phyloP scores from a whole-genome alignment of 2,113 vertebrate species.

The Misgurnus anguillicaudatus region DNA sequence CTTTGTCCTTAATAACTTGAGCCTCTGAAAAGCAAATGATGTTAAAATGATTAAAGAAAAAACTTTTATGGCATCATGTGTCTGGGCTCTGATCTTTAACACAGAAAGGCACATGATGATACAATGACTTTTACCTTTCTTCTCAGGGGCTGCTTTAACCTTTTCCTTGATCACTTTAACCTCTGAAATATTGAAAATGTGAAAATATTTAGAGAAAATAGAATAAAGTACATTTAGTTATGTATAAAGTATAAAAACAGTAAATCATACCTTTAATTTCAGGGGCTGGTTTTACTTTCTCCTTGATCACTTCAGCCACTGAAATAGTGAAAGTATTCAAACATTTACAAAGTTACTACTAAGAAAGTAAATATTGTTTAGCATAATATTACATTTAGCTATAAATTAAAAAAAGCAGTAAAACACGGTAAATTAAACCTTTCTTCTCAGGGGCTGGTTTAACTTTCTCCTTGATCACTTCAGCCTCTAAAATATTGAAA shows the following conservation, averaged over 20 bases:
- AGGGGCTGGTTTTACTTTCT: conserved; percentile 54
- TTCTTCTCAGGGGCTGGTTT: conserved; percentile 55
- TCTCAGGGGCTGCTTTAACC: conserved; percentile 59
- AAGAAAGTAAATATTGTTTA: neutral
- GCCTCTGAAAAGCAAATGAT: conserved; percentile 29
- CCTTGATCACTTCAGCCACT: conserved; percentile 48
- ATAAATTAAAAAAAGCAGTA: neutral
- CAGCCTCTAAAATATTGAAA: conserved; percentile 34
- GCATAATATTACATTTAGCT: too few species aligned
- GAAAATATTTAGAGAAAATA: too few species aligned
- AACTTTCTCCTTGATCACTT: conserved; percentile 26
- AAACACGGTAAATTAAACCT: conserved; percentile 39
- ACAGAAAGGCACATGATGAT: neutral
- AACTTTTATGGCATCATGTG: too few species aligned
- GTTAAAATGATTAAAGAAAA: neutral
- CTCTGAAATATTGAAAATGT: conserved; percentile 40
- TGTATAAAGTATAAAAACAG: too few species aligned
- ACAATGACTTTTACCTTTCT: conserved; percentile 19
- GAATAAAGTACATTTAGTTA: too few species aligned
- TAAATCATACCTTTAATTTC: conserved; percentile 13
- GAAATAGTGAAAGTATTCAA: too few species aligned
- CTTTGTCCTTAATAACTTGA: conserved; percentile 21
- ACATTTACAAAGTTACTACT: too few species aligned
- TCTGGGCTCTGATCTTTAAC: neutral
- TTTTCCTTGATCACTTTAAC: conserved; percentile 62